Evolutionary conservation across 2,797 vertebrate species (phyloP), one percentile per base, ranked within the genome.

Genomic region (Crocidura indochinensis): DNA sequence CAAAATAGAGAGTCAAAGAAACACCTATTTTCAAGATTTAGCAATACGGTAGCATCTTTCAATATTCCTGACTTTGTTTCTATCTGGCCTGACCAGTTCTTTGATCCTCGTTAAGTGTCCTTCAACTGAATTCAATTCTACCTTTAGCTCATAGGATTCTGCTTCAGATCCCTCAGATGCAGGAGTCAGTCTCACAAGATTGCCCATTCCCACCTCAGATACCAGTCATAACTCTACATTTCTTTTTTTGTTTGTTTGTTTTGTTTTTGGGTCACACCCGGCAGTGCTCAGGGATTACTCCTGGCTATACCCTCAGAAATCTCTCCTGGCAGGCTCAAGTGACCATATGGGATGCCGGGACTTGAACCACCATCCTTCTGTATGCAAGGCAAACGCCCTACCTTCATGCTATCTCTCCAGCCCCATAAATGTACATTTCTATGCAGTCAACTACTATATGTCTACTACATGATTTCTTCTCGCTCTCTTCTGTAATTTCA

Each of bases 41-140:
- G 49, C 60, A 9, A 27, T 17, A 6, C 38, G 65, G 11, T 20
- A 72, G 8, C 26, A 49, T 47, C 19, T 44, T 20, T 73, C 71
- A 69, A 2, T 60, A 47, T 38, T 87, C 62, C 44, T 51, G 38
- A 62, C 29, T 7, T 72, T 75, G 82, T 83, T 84, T 62, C 38
- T 67, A 90, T 49, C 24, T 53, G 29, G 81, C 38, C 17, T 1
- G 10, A 60, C 31, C 29, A 20, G 10, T 56, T 81, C 56, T 72
- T 88, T 93, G 79, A 72, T n/a, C 81, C 10, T 10, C 84, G 26
- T 14, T 53, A 44, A 2, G 14, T 51, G 15, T 38, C 68, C n/a
- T 71, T 5, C 4, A 47, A 53, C 87, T 88, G 22, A 65, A n/a
- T n/a, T 94, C 49, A 82, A 38, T 74, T 76, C 56, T 81, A 15